These are phyloP conservation scores for Mesoligia furuncula DNA, from an alignment of 2,888 invertebrate genomes.

Conservation along the genomic window DNA sequence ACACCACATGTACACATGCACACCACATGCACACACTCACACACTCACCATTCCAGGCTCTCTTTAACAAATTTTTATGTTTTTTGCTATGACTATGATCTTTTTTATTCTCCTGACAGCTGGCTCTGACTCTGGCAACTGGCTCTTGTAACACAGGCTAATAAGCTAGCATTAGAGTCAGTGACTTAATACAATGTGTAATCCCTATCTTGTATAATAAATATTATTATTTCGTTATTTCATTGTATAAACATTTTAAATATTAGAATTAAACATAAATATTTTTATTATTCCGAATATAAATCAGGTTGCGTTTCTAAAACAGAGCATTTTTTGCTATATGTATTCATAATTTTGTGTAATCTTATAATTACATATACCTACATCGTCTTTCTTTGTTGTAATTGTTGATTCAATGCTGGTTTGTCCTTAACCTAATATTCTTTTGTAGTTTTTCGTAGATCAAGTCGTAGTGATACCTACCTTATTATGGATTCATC, in stretches of 20 bases:
- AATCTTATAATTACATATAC: neutral
- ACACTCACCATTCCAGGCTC: too few relatives aligned
- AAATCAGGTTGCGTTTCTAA: neutral
- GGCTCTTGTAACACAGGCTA: neutral
- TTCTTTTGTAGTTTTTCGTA: constrained; percentile 26
- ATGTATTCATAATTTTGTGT: neutral
- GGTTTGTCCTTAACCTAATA: constrained; percentile 21
- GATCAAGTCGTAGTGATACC: constrained; percentile 3
- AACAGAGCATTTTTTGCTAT: neutral
- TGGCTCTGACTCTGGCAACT: too few relatives aligned
- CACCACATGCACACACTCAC: neutral
- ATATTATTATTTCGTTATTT: neutral
- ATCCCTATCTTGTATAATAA: neutral
- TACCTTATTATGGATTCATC: constrained; percentile 22
- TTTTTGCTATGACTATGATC: neutral
- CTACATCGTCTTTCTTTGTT: neutral
- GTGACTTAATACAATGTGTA: neutral
- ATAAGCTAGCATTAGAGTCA: neutral
- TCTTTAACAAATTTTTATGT: neutral
- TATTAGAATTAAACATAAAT: neutral
- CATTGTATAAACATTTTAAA: neutral
- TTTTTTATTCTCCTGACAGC: neutral
- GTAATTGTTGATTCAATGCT: constrained; percentile 9
- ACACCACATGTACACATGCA: neutral
- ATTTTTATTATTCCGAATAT: neutral